Evolutionary conservation across 2,113 vertebrate genomes (phyloP), one percentile per base, ranked within the genome.

Genomic region (Zosterops hypoxanthus): DNA sequence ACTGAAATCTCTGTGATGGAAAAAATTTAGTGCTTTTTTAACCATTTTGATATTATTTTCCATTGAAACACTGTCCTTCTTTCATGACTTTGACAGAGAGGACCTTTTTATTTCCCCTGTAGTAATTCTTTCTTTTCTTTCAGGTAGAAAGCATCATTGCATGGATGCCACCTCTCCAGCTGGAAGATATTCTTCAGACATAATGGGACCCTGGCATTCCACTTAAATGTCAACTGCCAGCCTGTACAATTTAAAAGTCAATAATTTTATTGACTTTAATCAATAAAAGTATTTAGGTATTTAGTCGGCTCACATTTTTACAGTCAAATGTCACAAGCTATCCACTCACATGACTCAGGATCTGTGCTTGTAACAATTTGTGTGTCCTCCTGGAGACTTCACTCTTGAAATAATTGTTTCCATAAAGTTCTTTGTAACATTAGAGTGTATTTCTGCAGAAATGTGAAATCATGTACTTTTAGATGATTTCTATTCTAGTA

Each of bases 1-100:
- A 84, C 73, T 82, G 92, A 97, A 95, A 94, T 86, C 42, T 65
- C 59, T 66, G 70, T 85, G 93, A 91, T 71, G 87, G 82, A 85
- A 90, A 80, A 93, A 70, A 81, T 4, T 21, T 70, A 85, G 53
- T 79, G 12, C 19, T 63, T 86, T 94, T 92, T 70, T 1, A 91
- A 86, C n/a, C 13, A 42, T 90, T 95, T 91, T 93, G 53, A 60
- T 90, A 81, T 76, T 68, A 82, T 88, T 90, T 82, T 76, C 78
- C 47, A 46, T 60, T 53, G 21, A 55, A 92, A 79, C 24, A 69
- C 34, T 92, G 46, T 12, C 7, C 3, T 79, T 57, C 36, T 86
- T 94, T 96, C 69, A 61, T 34, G 21, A 17, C 44, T 86, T 78
- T 90, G 69, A 88, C 68, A 88, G 44, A 88, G 21, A 75, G 36